These are phyloP conservation scores for Hydraecia micacea DNA, from an alignment of 2,888 invertebrate species.

Conservation along the genomic window DNA sequence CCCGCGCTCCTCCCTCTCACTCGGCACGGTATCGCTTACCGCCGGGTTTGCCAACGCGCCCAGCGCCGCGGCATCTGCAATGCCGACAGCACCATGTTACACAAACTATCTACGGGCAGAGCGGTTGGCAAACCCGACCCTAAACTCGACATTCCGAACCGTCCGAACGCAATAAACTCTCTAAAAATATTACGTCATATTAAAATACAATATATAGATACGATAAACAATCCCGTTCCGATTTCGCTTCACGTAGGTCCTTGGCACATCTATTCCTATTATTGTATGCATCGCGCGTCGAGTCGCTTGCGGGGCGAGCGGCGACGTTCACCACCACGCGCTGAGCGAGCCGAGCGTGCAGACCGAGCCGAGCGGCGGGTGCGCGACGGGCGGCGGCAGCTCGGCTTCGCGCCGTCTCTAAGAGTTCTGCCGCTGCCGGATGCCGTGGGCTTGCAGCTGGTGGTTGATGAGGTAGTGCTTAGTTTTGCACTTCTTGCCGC, in stretches of 20 bases:
- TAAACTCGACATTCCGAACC: conserved; percentile 65
- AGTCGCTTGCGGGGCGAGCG: conserved; percentile 40
- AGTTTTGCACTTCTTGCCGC: conserved; percentile 94
- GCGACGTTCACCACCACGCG: conserved; percentile 66
- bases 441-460: conserved; percentile 94
- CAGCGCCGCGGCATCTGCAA: conserved; percentile 90
- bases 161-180: conserved; percentile 77
- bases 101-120: conserved; percentile 64
- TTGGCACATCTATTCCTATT: conserved; percentile 71
- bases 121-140: conserved; percentile 82
- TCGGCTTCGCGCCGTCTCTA: conserved; percentile 86
- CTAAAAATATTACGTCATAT: conserved; percentile 79
- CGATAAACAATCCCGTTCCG: conserved; percentile 66
- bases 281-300: conserved; percentile 52
- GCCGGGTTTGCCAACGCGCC: conserved; percentile 75
- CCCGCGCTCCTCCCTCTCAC: conserved; percentile 71
- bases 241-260: conserved; percentile 67
- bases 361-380: conserved; percentile 71
- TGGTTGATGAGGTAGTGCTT: conserved; percentile 94
- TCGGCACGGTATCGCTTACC: conserved; percentile 73
- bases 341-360: conserved; percentile 66
- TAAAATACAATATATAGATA: conserved; percentile 71
- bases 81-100: conserved; percentile 89
- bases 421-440: conserved; percentile 92
- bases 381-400: conserved; percentile 73